These are phyloP conservation scores for Cerceris ruficornis DNA, from an alignment of 2,888 invertebrate species.

Conservation along the genomic window DNA sequence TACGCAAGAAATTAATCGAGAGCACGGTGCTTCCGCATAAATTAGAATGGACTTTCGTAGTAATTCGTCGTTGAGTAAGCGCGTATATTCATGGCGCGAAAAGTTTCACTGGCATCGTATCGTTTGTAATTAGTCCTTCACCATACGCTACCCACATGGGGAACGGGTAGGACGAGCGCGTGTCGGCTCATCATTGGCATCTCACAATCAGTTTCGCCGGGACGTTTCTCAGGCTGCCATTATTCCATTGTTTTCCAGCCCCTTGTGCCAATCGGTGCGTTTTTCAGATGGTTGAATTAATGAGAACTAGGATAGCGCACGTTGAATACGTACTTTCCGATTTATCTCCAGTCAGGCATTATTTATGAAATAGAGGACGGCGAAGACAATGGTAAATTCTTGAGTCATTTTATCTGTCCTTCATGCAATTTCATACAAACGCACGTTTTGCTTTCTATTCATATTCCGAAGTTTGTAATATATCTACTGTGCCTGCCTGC, in stretches of 20 bases:
- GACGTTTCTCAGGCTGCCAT: slow-evolving; percentile 61
- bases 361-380: slow-evolving; percentile 9
- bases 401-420: slow-evolving; percentile 17
- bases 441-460: slow-evolving; percentile 14
- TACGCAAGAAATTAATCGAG: slow-evolving; percentile 2
- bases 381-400: slow-evolving; percentile 19
- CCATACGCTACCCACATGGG: slow-evolving; percentile 29
- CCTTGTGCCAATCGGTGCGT: slow-evolving; percentile 3
- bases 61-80: slow-evolving; percentile 19
- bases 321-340: slow-evolving; percentile 12
- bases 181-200: slow-evolving; percentile 39
- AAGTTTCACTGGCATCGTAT: slow-evolving; percentile 43
- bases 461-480: background rate
- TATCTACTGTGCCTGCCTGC: background rate
- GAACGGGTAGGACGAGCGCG: slow-evolving; percentile 42
- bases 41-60: slow-evolving; percentile 15
- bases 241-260: slow-evolving; percentile 42
- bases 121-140: slow-evolving; percentile 49
- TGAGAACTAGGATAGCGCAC: slow-evolving; percentile 27
- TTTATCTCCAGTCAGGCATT: background rate
- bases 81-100: slow-evolving; percentile 51
- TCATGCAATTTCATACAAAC: background rate
- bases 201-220: slow-evolving; percentile 9
- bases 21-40: slow-evolving; percentile 14
- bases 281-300: slow-evolving; percentile 43